These are phyloP conservation scores for Drosophila kuntzei DNA, from an alignment of 2,888 invertebrate genomes.

Conservation along the genomic window DNA sequence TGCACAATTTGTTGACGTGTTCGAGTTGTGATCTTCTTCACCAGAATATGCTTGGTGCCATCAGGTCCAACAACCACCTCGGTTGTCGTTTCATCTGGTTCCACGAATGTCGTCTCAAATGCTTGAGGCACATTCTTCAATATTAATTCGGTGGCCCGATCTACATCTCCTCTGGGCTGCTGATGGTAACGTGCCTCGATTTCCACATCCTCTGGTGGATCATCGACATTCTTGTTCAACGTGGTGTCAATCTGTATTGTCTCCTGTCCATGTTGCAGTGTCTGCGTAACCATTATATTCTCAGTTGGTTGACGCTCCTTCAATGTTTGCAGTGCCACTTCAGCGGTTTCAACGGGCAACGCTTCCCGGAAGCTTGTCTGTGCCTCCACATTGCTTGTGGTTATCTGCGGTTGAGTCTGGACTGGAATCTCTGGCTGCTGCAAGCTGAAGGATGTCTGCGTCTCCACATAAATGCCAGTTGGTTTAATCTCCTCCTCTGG, in stretches of 20 bases:
- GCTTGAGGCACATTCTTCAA: conserved; percentile 90
- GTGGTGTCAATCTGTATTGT: conserved; percentile 90
- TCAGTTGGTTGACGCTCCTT: conserved; percentile 87
- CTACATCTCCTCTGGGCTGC: conserved; percentile 86
- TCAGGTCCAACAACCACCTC: conserved; percentile 92
- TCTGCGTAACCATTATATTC: conserved; percentile 89
- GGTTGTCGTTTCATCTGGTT: conserved; percentile 93
- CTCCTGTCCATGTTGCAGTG: conserved; percentile 88
- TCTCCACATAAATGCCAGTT: conserved; percentile 86
- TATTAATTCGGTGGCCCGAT: conserved; percentile 89
- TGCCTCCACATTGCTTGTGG: conserved; percentile 86
- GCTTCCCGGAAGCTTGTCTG: conserved; percentile 87
- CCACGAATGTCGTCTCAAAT: conserved; percentile 92
- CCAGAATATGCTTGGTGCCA: conserved; percentile 92
- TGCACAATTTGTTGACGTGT: conserved; percentile 89
- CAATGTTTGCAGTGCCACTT: conserved; percentile 83
- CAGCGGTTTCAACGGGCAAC: conserved; percentile 72
- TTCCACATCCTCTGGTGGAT: conserved; percentile 88
- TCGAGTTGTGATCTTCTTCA: conserved; percentile 89
- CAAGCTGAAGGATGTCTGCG: conserved; percentile 89
- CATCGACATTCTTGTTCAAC: conserved; percentile 87
- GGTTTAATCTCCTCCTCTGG: conserved; percentile 88
- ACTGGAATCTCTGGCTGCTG: conserved; percentile 65
- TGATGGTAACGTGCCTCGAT: conserved; percentile 91
- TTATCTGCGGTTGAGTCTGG: conserved; percentile 21